Conservation (phyloP, 2,888 invertebrate genomes). For the Patella depressa region DNA sequence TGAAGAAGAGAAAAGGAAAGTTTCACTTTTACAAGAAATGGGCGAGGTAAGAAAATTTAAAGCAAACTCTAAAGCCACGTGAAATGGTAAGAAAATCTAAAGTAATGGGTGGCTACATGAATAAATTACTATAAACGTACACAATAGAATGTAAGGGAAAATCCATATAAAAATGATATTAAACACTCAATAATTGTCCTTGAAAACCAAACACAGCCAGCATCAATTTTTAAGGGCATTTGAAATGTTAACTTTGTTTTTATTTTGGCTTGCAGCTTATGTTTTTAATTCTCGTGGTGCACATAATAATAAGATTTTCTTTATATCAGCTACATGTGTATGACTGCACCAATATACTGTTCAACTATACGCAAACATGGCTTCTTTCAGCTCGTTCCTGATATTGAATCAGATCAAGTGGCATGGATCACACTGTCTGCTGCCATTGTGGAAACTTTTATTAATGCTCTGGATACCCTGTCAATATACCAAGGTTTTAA, state of each 20-base stretch:
- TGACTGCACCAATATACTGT: neutral
- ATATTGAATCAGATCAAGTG: constrained; percentile 51
- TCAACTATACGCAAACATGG: too few species aligned
- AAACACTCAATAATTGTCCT: too few species aligned
- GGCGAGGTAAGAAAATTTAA: constrained; percentile 76
- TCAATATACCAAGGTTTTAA: constrained; percentile 48
- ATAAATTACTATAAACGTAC: too few species aligned
- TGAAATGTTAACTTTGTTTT: too few species aligned
- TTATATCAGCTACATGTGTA: neutral
- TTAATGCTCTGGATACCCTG: constrained; percentile 51
- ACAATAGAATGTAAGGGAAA: too few species aligned
- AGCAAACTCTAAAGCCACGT: too few species aligned
- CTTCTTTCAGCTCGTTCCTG: constrained; percentile 51
- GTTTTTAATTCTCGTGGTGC: neutral
- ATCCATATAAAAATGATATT: too few species aligned
- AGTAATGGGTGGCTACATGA: too few species aligned
- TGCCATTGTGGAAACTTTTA: constrained; percentile 50
- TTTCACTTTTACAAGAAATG: constrained; percentile 90
- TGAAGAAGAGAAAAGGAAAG: constrained; percentile 88
- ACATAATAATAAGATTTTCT: neutral
- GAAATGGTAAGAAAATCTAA: constrained; percentile 51
- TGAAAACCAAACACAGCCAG: too few species aligned
- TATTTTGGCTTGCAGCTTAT: too few species aligned
- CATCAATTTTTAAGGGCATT: too few species aligned
- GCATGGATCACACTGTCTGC: constrained; percentile 54